Conservation (phyloP, 2,888 invertebrate genomes). For the Bugulina stolonifera region DNA sequence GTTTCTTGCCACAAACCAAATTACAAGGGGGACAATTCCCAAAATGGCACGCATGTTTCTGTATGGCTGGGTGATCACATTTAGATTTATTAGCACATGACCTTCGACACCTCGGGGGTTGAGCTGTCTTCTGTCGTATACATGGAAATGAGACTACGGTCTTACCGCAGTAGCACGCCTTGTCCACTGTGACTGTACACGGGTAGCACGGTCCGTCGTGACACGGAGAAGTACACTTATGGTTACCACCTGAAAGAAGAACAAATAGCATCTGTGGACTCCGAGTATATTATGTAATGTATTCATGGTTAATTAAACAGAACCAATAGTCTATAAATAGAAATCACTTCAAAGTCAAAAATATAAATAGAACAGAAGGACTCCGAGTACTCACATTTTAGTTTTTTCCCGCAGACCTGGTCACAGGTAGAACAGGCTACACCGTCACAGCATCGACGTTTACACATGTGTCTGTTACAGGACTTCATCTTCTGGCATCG, state of each 20-base stretch:
- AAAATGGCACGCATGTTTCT: conserved; percentile 61
- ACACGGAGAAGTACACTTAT: conserved; percentile 75
- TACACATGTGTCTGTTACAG: conserved; percentile 82
- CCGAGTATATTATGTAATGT: no score
- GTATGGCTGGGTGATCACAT: conserved; percentile 69
- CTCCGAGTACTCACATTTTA: no score
- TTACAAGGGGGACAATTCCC: conserved; percentile 69
- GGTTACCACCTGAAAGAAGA: conserved; percentile 46
- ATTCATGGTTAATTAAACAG: no score
- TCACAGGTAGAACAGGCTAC: conserved; percentile 59
- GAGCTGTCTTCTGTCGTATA: conserved; percentile 69
- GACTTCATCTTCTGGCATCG: conserved; percentile 76
- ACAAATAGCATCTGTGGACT: no score
- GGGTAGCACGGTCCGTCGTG: conserved; percentile 76
- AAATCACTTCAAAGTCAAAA: no score
- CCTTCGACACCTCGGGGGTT: conserved; percentile 71
- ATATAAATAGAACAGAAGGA: no score
- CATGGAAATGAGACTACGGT: conserved; percentile 77
- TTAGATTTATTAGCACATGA: conserved; percentile 57
- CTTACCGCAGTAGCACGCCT: conserved; percentile 72
- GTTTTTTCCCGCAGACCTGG: conserved; percentile 66
- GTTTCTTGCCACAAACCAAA: conserved; percentile 62
- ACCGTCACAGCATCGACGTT: conserved; percentile 76
- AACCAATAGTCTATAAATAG: no score
- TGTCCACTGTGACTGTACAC: conserved; percentile 65